Percentiles rank a stretch among this genome's conserved stretches.
phyloP scores from a whole-genome alignment of 2,888 invertebrate genomes.

The Coremacera marginata region DNA sequence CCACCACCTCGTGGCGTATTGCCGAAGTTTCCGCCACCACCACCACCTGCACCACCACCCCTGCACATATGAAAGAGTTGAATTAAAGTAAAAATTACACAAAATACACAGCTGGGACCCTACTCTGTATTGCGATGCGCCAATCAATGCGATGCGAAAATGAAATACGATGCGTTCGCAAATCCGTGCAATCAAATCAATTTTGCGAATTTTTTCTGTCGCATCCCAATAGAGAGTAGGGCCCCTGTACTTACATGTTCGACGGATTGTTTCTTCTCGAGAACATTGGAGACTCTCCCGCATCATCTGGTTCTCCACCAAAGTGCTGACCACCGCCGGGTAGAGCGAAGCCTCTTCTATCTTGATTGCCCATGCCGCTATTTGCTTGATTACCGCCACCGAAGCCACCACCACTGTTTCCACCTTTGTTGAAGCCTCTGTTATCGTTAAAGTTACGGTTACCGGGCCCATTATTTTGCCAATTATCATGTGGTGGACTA shows the following conservation, averaged over 20 bases:
- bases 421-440: slow-evolving; percentile 44
- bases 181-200: too few relatives aligned
- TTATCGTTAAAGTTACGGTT: slow-evolving; percentile 38
- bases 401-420: slow-evolving; percentile 60
- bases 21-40: slow-evolving; percentile 25
- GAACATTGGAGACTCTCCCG: slow-evolving; percentile 48
- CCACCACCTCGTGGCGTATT: slow-evolving; percentile 34
- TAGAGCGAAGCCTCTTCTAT: slow-evolving; percentile 66
- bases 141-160: too few relatives aligned
- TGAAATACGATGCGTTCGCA: too few relatives aligned
- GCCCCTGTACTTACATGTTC: slow-evolving; percentile 19
- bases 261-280: slow-evolving; percentile 46
- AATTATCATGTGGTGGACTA: slow-evolving; percentile 24
- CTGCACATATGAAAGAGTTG: not conserved
- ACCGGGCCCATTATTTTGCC: slow-evolving; percentile 37
- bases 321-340: slow-evolving; percentile 58
- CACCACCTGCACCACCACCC: slow-evolving; percentile 34
- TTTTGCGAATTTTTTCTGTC: too few relatives aligned
- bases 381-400: slow-evolving; percentile 49
- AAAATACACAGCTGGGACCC: too few relatives aligned
- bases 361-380: slow-evolving; percentile 56
- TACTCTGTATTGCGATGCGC: too few relatives aligned
- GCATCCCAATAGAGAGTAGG: too few relatives aligned
- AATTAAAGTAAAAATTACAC: not conserved
- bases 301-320: slow-evolving; percentile 49